A percentile compares a stretch with the other conserved stretches of the same genome.
phyloP scores from a whole-genome alignment of 2,888 invertebrate genomes.

The Caenorhabditis plicata region DNA sequence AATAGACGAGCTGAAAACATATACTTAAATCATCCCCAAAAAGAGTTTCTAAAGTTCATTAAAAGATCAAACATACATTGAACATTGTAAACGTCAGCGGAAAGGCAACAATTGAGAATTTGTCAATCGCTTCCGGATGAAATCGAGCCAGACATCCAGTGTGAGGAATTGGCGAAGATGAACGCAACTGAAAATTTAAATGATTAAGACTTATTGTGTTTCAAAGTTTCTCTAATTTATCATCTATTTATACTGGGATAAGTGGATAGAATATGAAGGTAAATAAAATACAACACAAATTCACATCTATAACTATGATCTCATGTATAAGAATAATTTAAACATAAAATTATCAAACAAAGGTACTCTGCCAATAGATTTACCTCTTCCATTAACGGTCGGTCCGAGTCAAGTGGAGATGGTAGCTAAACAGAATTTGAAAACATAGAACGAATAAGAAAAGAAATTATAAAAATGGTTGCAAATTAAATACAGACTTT shows the following conservation, averaged over 20 bases:
- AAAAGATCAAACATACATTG: constrained; percentile 72
- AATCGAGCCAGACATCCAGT: constrained; percentile 44
- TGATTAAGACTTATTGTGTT: neutral
- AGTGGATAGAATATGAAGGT: constrained; percentile 7
- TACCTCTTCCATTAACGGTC: constrained; percentile 47
- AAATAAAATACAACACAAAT: constrained; percentile 7
- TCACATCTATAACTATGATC: no score
- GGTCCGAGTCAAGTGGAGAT: constrained; percentile 42
- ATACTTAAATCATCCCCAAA: neutral
- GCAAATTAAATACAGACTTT: constrained; percentile 9
- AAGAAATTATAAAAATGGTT: constrained; percentile 7
- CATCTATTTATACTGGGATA: constrained; percentile 13
- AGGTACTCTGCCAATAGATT: constrained; percentile 2
- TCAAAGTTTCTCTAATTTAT: neutral
- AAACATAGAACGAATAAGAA: neutral
- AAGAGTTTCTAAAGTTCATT: constrained; percentile 1
- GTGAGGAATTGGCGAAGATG: constrained; percentile 27
- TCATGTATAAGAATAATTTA: no score
- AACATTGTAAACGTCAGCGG: constrained; percentile 92
- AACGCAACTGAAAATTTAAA: constrained; percentile 24
- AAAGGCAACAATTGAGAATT: constrained; percentile 91
- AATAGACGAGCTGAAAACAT: constrained; percentile 74
- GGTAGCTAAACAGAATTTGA: constrained; percentile 22
- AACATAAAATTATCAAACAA: constrained; percentile 5
- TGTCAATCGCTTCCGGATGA: constrained; percentile 76